Evolutionary conservation across 2,888 invertebrate genomes (phyloP), one percentile per base, ranked within the genome.

Genomic region (Panopea generosa): DNA sequence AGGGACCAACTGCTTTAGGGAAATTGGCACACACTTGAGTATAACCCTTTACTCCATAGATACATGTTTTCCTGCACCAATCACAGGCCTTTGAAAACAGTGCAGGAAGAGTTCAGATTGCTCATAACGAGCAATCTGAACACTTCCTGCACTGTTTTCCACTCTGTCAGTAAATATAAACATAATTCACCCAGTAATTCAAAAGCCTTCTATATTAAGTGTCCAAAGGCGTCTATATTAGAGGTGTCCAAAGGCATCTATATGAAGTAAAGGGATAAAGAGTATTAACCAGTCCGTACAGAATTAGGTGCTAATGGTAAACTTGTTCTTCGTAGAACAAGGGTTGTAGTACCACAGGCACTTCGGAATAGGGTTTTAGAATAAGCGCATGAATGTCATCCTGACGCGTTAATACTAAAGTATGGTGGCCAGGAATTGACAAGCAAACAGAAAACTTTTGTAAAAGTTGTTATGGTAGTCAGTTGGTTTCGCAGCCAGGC

Each of bases 401-500:
- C 50, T n/a, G 66, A 40, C 9, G 14, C 7, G 22, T 70, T 9
- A 4, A 57, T 6, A 18, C 3, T 14, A 43, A 47, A 20, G 61
- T 70, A 49, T 70, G 49, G 33, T 70, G 61, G 70, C 70, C 70
- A 9, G 20, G 33, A 9, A 70, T 70, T 6, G 70, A 70, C 20
- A 43, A 52, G 43, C 66, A 67, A 11, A 73, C 66, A 11, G 78
- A 82, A 55, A 49, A 38, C n/a, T 29, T 33, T 27, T 68, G 70
- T 33, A 83, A 60, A 69, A 22, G 43, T 4, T 84, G 82, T 55
- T 47, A 72, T 45, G 82, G 79, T 9, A 81, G 84, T 57, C 71
- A 80, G 43, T 22, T 80, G 16, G 77, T 74, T 0, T 26, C 24
- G 2, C 26, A 45, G 38, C n/a, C 47, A 2, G 9, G 22, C 1